Base-by-base conservation (phyloP, 2,888 invertebrate species). In the Nymphalis c-album region DNA sequence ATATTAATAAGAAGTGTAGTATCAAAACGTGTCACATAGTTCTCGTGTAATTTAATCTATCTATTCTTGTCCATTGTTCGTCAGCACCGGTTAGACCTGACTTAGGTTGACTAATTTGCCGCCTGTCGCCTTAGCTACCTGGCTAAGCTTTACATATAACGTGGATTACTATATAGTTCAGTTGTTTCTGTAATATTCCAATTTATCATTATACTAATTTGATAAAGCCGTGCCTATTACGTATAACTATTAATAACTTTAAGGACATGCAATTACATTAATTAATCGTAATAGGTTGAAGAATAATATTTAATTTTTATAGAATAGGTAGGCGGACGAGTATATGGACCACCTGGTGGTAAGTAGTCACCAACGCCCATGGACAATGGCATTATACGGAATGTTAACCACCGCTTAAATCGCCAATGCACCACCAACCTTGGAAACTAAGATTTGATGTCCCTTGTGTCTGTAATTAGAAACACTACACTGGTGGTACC, bases 61-160 rank as follows among this genome's bases (percentile, higher is more conserved):
- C 35, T 17, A 53, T 60, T 53, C 60, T 57, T 60, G 59, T 61
- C 67, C 57, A 69, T 63, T 60, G 66, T 66, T 67, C 63, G 63
- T 69, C 66, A 67, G 59, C 48, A 31, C 20, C 46, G 63, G 61
- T 48, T 59, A 40, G 31, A 53, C 60, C 60, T 67, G 58, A 67
- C 63, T 69, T 60, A 18, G 40, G 61, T 60, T 47, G 51, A 58
- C 63, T 70, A 70, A 70, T 67, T 61, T 64, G 67, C 58, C 60
- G 51, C 35, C 53, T 17, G 47, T 26, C 55, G 55, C 57, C 66
- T 55, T 18, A 57, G 60, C 53, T 63, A 69, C 61, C 70, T 67
- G 58, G 20, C 26, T 70, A 67, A 70, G 70, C 64, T 59, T 45
- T 61, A 62, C 63, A 60, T 64, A 70, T 70, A 64, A 61, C 53